Evolutionary conservation across 2,888 invertebrate species (phyloP).

Genomic region (Venustoraphidia nigricollis): DNA sequence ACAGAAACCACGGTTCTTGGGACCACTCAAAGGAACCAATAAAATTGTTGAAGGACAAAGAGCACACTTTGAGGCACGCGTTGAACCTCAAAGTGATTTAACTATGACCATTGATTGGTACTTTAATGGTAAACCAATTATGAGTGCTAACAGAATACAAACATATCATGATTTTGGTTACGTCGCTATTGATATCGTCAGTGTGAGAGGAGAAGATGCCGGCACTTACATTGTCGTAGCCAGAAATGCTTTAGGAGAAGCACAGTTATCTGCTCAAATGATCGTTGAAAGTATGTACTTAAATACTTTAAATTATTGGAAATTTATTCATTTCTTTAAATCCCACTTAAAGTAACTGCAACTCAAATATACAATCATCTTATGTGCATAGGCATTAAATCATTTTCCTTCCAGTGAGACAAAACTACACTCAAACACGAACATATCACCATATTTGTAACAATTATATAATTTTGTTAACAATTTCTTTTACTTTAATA

Average conservation of each 20-base stretch:
- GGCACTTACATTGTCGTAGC: slow-evolving; percentile 90
- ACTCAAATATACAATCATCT: neutral
- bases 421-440: neutral
- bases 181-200: slow-evolving; percentile 86
- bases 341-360: neutral
- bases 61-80: slow-evolving; percentile 87
- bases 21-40: slow-evolving; percentile 81
- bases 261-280: slow-evolving; percentile 70
- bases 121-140: slow-evolving; percentile 84
- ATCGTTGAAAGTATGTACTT: slow-evolving; percentile 68
- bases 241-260: slow-evolving; percentile 80
- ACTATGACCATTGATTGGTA: slow-evolving; percentile 94
- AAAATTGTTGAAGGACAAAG: slow-evolving; percentile 86
- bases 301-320: neutral
- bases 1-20: slow-evolving; percentile 74
- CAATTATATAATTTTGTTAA: neutral
- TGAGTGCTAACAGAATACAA: slow-evolving; percentile 80
- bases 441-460: neutral
- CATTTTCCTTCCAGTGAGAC: neutral
- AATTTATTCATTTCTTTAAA: too few species aligned
- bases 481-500: slow-evolving; percentile 6
- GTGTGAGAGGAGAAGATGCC: slow-evolving; percentile 81
- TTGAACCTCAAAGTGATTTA: slow-evolving; percentile 88
- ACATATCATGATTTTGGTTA: slow-evolving; percentile 94
- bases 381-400: neutral